These are phyloP conservation scores for Palythoa caribaeorum DNA, from an alignment of 92 coral and sea anemone genomes.

Conservation along the genomic window DNA sequence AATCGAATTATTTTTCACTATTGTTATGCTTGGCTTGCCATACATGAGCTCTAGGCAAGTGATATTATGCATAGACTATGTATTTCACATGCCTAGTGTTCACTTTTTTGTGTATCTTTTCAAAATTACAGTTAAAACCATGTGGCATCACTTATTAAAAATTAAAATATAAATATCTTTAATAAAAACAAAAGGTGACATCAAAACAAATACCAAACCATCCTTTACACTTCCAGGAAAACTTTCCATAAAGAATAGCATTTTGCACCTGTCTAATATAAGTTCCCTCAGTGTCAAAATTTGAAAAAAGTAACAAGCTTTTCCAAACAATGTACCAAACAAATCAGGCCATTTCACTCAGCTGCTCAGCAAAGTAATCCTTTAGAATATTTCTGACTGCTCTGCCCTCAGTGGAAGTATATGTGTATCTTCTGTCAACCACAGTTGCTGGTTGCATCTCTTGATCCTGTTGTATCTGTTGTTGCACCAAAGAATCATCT, in stretches of 20 bases:
- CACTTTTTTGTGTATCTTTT: no score
- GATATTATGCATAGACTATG: no score
- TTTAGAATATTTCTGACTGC: not conserved
- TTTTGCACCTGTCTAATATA: not conserved
- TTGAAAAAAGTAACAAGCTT: not conserved
- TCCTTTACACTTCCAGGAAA: no score
- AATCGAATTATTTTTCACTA: no score
- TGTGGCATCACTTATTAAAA: no score
- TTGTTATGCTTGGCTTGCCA: no score
- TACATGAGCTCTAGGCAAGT: no score
- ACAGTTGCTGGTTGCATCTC: not conserved
- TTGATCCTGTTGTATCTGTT: not conserved
- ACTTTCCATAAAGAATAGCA: not conserved
- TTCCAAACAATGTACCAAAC: not conserved
- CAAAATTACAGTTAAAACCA: no score
- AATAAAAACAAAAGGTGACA: no score
- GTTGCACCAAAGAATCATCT: not conserved
- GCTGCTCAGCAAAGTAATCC: conserved; percentile 31
- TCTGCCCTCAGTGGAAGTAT: conserved; percentile 31
- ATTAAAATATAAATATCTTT: no score
- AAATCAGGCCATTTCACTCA: conserved; percentile 1
- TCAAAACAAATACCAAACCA: no score
- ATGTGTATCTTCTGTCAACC: conserved; percentile 49
- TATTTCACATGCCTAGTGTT: no score
- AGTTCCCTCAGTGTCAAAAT: not conserved